These are phyloP conservation scores for Lerista edwardsae DNA, from an alignment of 2,797 vertebrate species.

Conservation along the genomic window DNA sequence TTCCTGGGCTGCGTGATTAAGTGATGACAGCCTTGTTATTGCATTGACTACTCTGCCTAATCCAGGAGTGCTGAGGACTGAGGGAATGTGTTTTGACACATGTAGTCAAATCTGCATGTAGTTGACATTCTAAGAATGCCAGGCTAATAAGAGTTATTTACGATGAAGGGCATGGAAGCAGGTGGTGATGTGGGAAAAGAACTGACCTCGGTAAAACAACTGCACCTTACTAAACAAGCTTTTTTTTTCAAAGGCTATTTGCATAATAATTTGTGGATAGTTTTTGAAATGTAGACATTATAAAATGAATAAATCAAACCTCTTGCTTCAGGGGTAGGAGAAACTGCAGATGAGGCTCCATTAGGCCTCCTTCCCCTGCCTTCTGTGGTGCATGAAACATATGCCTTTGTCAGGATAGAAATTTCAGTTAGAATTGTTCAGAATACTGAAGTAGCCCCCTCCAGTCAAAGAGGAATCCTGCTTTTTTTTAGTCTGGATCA, in stretches of 20 bases:
- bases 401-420: neutral
- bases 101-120: slow-evolving; percentile 30
- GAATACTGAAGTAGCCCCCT: neutral
- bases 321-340: neutral
- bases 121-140: slow-evolving; percentile 41
- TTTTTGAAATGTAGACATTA: neutral
- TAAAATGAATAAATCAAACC: slow-evolving; percentile 32
- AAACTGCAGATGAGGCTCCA: neutral
- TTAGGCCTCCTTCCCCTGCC: neutral
- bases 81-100: slow-evolving; percentile 65
- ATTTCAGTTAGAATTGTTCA: neutral
- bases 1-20: slow-evolving; percentile 68
- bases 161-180: slow-evolving; percentile 50
- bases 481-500: neutral
- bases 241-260: slow-evolving; percentile 51
- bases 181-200: slow-evolving; percentile 46
- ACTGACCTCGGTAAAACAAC: slow-evolving; percentile 48
- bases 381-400: neutral
- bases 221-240: slow-evolving; percentile 47
- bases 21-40: slow-evolving; percentile 63
- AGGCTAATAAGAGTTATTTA: slow-evolving; percentile 50
- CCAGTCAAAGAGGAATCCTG: neutral
- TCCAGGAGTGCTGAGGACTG: slow-evolving; percentile 37
- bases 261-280: slow-evolving; percentile 10
- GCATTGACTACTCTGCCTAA: slow-evolving; percentile 50